phyloP scores from a whole-genome alignment of 2,888 invertebrate species.

The Melanostoma scalare region DNA sequence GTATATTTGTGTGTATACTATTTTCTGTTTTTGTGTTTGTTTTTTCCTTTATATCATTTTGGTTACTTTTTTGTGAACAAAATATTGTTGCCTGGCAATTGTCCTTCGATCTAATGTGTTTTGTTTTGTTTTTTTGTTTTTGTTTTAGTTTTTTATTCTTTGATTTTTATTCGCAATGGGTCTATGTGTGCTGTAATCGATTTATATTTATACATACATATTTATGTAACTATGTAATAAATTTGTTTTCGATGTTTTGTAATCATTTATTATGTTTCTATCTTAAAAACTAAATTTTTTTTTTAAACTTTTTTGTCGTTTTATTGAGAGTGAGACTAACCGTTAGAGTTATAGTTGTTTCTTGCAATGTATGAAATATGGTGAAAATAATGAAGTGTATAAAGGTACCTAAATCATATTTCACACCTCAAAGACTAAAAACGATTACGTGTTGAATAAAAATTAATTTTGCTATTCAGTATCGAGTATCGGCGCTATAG shows the following conservation, averaged over 20 bases:
- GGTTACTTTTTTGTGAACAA: constrained; percentile 15
- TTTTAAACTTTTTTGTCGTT: constrained; percentile 60
- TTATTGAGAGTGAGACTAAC: constrained; percentile 46
- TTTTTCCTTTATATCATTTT: constrained; percentile 14
- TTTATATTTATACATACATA: constrained; percentile 32
- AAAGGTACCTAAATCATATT: constrained; percentile 1
- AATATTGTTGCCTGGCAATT: constrained; percentile 66
- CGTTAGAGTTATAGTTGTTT: constrained; percentile 4
- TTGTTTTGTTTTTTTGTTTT: constrained; percentile 33
- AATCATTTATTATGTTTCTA: constrained; percentile 42
- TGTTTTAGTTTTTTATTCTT: constrained; percentile 9
- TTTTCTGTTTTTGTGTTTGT: constrained; percentile 18
- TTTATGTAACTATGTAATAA: constrained; percentile 45
- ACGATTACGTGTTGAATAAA: constrained; percentile 30
- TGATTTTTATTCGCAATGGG: constrained; percentile 61
- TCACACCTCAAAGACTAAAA: constrained; percentile 12
- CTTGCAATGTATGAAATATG: not conserved
- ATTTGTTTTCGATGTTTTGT: constrained; percentile 62
- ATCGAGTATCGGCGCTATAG: too few relatives aligned
- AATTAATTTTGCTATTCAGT: not conserved
- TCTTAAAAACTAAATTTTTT: constrained; percentile 14
- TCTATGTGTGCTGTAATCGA: constrained; percentile 71
- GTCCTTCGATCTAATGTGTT: constrained; percentile 58
- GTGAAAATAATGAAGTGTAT: not conserved
- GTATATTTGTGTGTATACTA: constrained; percentile 21